Conservation (phyloP, 2,888 invertebrate genomes). For the Meganola albula region DNA sequence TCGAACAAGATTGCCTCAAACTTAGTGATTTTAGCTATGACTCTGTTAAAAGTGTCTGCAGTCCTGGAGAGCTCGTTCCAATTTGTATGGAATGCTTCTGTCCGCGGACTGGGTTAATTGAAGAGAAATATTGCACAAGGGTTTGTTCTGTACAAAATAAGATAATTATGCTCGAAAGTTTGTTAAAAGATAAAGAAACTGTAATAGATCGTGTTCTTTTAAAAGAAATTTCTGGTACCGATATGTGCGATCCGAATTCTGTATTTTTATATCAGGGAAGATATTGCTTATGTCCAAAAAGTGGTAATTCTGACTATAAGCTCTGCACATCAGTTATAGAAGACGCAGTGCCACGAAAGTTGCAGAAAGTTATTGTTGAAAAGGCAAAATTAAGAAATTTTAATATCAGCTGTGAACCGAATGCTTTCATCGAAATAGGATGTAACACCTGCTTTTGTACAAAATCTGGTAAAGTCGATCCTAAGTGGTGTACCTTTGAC, state of each 20-base stretch:
- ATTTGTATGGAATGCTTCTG: slow-evolving; percentile 61
- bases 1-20: slow-evolving; percentile 50
- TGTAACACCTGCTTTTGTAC: slow-evolving; percentile 67
- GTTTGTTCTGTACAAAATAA: slow-evolving; percentile 48
- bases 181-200: slow-evolving; percentile 37
- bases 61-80: slow-evolving; percentile 51
- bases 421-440: slow-evolving; percentile 55
- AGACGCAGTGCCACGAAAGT: slow-evolving; percentile 13
- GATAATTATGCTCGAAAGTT: slow-evolving; percentile 44
- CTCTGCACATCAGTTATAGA: slow-evolving; percentile 41
- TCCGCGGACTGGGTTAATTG: slow-evolving; percentile 35
- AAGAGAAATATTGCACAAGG: slow-evolving; percentile 48
- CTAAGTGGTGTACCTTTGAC: slow-evolving; percentile 66
- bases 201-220: slow-evolving; percentile 38
- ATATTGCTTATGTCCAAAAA: slow-evolving; percentile 56
- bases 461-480: slow-evolving; percentile 54
- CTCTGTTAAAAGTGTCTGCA: slow-evolving; percentile 35
- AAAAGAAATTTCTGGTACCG: slow-evolving; percentile 25
- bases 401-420: slow-evolving; percentile 49
- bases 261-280: slow-evolving; percentile 45
- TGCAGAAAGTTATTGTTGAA: slow-evolving; percentile 11
- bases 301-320: slow-evolving; percentile 38
- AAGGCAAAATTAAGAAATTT: slow-evolving; percentile 30
- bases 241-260: slow-evolving; percentile 43
- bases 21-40: slow-evolving; percentile 31